Evolutionary conservation across 2,888 invertebrate species (phyloP), one percentile per base, ranked within the genome.

Genomic region (Drosophila merina): DNA sequence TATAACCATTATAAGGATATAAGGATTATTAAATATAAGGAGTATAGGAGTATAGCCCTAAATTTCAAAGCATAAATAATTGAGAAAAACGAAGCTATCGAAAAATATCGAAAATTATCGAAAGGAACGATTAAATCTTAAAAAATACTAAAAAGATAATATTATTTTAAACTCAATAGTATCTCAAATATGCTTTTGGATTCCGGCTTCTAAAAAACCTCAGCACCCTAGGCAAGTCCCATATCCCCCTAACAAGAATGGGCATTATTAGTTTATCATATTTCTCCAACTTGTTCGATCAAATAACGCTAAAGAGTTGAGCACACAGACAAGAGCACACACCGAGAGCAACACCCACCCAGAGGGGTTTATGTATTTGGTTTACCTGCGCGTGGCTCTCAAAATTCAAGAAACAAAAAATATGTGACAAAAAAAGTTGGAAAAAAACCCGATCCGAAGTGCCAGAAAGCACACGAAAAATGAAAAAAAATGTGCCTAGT

Each of bases 401-500:
- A 47, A 55, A 40, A 28, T 47, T 25, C 26, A 47, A 9, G 20
- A 7, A 60, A 58, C n/a, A n/a, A 45, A 36, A 45, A 45, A 30
- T 57, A 26, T 55, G 60, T 50, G 31, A 20, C n/a, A 36, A n/a
- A 36, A 36, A 36, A 36, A 48, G 9, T n/a, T 14, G 20, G 20
- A 20, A 20, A 62, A 59, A 44, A 63, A 30, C 44, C 40, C 42
- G 7, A 45, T 9, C n/a, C 33, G 28, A 48, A 42, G 25, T 48
- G 57, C 48, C 38, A 70, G 62, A 69, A 62, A 59, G 62, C 45
- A 52, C 58, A 70, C 57, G 7, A 20, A 14, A 14, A 42, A 7
- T 42, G 40, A 1, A 57, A 76, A 76, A 57, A 81, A 84, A 83
- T 72, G 58, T 75, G 78, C 72, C 70, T 57, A 62, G 52, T 26